Percentiles rank a stretch among this genome's conserved stretches.
Evolutionary conservation across 2,113 vertebrate genomes (phyloP).

Genomic region (Cebus imitator): DNA sequence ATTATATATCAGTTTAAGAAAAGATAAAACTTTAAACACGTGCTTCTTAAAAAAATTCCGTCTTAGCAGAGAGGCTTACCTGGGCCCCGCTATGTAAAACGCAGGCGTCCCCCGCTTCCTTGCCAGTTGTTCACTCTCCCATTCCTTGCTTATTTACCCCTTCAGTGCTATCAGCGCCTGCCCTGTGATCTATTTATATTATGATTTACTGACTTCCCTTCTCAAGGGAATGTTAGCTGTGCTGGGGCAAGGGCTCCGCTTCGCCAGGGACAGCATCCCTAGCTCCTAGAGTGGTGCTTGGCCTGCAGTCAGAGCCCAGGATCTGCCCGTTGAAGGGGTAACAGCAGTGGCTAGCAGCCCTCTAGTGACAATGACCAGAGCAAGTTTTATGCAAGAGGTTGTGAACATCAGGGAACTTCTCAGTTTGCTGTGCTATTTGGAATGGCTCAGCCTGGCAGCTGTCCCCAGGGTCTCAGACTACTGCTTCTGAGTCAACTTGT

Average conservation of each 20-base stretch:
- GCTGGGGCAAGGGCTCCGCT: not conserved
- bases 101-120: not conserved
- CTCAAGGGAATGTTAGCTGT: not conserved
- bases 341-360: not conserved
- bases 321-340: not conserved
- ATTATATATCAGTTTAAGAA: not conserved
- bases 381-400: fast-evolving
- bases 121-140: not conserved
- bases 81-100: no score
- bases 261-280: not conserved
- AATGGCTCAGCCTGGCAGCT: not conserved
- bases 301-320: not conserved
- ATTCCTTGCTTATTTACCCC: not conserved
- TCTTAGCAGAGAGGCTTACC: not conserved
- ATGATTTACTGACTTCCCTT: not conserved
- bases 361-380: fast-evolving
- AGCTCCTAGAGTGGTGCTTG: not conserved
- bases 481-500: not conserved
- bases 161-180: not conserved
- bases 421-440: not conserved
- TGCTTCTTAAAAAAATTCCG: not conserved
- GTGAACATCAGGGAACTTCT: not conserved
- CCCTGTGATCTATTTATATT: not conserved
- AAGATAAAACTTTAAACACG: not conserved
- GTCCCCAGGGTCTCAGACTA: not conserved